A percentile compares a stretch with the other conserved stretches of the same genome.
These are phyloP conservation scores for Trachymyrmex cornetzi DNA, from an alignment of 1,140 invertebrate species.

Conservation along the genomic window DNA sequence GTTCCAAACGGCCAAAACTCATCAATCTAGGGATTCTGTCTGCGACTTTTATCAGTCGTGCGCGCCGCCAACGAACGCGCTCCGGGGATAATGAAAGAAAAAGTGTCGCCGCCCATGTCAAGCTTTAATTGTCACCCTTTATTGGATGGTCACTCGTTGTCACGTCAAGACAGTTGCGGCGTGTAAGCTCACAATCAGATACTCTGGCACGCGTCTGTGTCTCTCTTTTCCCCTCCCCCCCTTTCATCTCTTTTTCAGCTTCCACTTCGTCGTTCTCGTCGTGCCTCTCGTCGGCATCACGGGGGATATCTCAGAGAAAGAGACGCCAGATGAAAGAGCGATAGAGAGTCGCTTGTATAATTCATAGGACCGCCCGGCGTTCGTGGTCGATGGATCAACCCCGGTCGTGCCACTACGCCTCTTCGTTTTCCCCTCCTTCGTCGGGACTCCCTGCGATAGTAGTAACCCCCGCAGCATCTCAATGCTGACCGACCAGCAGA, in stretches of 20 bases:
- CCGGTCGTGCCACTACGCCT: constrained; percentile 7
- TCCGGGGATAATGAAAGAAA: constrained; percentile 42
- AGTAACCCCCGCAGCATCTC: constrained; percentile 84
- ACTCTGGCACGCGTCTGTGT: constrained; percentile 31
- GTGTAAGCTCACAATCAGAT: constrained; percentile 15
- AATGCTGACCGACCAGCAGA: constrained; percentile 86
- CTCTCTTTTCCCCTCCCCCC: neutral
- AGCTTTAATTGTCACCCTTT: constrained; percentile 59
- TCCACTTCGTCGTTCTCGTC: neutral
- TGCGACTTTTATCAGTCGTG: constrained; percentile 27
- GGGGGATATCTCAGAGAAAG: constrained; percentile 58
- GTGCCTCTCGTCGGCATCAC: constrained; percentile 3
- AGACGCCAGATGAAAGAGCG: constrained; percentile 47
- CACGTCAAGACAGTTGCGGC: neutral
- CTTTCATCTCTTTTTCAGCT: neutral
- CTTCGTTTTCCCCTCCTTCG: neutral
- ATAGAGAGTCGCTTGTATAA: constrained; percentile 84
- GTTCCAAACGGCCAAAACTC: constrained; percentile 12
- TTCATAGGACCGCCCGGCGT: constrained; percentile 84
- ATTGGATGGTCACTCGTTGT: constrained; percentile 50
- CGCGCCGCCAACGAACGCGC: neutral
- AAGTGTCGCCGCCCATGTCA: constrained; percentile 43
- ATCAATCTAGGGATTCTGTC: constrained; percentile 49
- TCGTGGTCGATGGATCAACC: constrained; percentile 78
- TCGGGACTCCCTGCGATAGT: constrained; percentile 50